Percentiles rank a stretch among this genome's conserved stretches.
Conservation (phyloP, 2,113 vertebrate genomes). For the Labeo catla region DNA sequence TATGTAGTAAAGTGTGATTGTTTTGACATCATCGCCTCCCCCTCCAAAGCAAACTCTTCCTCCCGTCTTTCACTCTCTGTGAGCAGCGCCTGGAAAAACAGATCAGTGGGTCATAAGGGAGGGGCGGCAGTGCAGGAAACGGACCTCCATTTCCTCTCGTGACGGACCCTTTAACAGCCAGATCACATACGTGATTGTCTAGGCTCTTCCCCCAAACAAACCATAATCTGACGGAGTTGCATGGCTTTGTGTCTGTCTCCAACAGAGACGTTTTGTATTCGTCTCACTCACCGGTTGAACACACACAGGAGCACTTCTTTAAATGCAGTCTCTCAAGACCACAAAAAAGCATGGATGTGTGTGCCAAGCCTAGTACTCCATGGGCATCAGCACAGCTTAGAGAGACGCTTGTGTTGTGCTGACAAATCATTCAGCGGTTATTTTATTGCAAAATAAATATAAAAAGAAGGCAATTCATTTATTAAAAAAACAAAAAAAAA, state of each 20-base stretch:
- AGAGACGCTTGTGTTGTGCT: neutral
- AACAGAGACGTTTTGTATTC: constrained; percentile 33
- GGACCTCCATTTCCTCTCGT: constrained; percentile 49
- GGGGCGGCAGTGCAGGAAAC: constrained; percentile 51
- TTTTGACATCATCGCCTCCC: constrained; percentile 30
- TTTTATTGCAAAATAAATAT: too few species aligned
- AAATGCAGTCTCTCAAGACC: constrained; percentile 21
- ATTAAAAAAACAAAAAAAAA: too few species aligned
- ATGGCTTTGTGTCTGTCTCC: neutral
- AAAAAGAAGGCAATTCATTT: too few species aligned
- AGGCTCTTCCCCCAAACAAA: neutral
- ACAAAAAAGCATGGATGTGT: constrained; percentile 13
- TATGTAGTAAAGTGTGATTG: neutral
- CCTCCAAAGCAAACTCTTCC: neutral
- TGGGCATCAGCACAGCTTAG: neutral
- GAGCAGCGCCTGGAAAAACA: constrained; percentile 45
- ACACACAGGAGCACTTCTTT: constrained; percentile 15
- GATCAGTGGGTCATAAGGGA: constrained; percentile 51
- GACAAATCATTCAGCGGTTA: too few species aligned
- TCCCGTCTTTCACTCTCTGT: neutral
- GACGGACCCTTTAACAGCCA: constrained; percentile 37
- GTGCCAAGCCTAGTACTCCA: constrained; percentile 14
- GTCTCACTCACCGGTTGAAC: constrained; percentile 6
- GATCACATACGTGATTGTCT: constrained; percentile 17
- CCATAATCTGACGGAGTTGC: neutral